phyloP scores from a whole-genome alignment of 1,140 invertebrate species.

The Pseudomyrmex dendroicus region DNA sequence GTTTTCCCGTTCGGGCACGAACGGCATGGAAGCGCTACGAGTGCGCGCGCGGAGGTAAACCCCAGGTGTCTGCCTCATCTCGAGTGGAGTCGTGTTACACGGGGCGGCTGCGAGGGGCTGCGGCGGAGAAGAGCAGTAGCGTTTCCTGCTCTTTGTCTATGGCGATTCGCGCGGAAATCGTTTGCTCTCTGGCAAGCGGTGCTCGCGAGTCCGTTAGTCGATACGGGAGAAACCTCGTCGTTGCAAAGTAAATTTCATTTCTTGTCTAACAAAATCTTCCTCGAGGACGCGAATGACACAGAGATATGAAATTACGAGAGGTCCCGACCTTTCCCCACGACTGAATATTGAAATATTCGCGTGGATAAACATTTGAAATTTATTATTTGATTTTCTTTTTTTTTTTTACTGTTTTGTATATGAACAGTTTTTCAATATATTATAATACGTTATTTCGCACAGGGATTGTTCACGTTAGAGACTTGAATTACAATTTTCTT shows the following conservation, averaged over 20 bases:
- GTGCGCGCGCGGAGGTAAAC: slow-evolving; percentile 62
- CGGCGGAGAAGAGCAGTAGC: slow-evolving; percentile 39
- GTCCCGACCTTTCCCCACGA: neutral
- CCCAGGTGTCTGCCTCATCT: slow-evolving; percentile 41
- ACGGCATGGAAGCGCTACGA: slow-evolving; percentile 64
- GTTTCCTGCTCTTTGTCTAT: slow-evolving; percentile 74
- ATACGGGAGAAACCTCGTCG: slow-evolving; percentile 25
- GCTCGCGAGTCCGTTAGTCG: slow-evolving; percentile 21
- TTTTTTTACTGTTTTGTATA: neutral
- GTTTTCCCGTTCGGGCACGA: neutral
- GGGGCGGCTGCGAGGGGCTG: slow-evolving; percentile 46
- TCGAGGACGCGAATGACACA: neutral
- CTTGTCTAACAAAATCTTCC: slow-evolving; percentile 9
- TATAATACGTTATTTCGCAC: neutral
- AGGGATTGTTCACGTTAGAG: neutral
- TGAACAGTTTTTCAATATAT: too few species aligned
- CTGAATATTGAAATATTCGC: slow-evolving; percentile 7
- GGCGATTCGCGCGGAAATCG: slow-evolving; percentile 66
- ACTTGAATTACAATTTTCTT: slow-evolving; percentile 18
- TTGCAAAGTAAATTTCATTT: neutral
- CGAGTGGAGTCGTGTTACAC: slow-evolving; percentile 65
- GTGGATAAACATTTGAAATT: neutral
- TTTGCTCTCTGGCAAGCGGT: slow-evolving; percentile 2
- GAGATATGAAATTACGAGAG: neutral
- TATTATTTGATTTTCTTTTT: neutral